Conservation (phyloP, 2,888 invertebrate species). For the Drosophila aldrichi region DNA sequence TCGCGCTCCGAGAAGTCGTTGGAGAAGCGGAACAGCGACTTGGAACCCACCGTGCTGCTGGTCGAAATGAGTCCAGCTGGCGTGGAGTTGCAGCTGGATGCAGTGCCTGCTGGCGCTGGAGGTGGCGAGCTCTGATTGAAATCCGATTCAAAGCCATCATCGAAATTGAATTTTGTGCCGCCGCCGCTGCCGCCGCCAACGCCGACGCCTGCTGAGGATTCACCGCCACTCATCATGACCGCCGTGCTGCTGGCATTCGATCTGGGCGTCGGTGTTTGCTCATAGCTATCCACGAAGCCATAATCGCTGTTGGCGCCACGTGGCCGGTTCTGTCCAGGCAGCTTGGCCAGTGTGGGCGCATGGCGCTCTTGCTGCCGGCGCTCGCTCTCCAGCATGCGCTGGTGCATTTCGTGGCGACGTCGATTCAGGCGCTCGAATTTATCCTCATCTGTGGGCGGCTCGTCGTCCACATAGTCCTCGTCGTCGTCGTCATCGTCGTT, state of each 20-base stretch:
- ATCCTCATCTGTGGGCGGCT: slow-evolving; percentile 84
- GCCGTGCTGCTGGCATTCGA: slow-evolving; percentile 79
- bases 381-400: slow-evolving; percentile 84
- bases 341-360: slow-evolving; percentile 60
- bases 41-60: slow-evolving; percentile 68
- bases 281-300: slow-evolving; percentile 83
- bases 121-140: slow-evolving; percentile 84
- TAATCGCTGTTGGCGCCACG: slow-evolving; percentile 70
- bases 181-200: slow-evolving; percentile 27
- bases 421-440: slow-evolving; percentile 85
- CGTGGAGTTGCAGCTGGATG: slow-evolving; percentile 83
- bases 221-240: slow-evolving; percentile 72
- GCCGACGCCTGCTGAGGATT: slow-evolving; percentile 60
- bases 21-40: slow-evolving; percentile 87
- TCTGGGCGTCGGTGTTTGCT: slow-evolving; percentile 82
- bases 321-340: slow-evolving; percentile 55
- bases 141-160: slow-evolving; percentile 85
- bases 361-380: slow-evolving; percentile 78
- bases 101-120: slow-evolving; percentile 76
- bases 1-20: slow-evolving; percentile 87
- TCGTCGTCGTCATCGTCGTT: slow-evolving; percentile 83
- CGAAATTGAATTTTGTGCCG: slow-evolving; percentile 83
- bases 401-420: slow-evolving; percentile 85
- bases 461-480: slow-evolving; percentile 81
- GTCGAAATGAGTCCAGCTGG: slow-evolving; percentile 70